A percentile compares a stretch with the other conserved stretches of the same genome.
Conservation (phyloP, 2,888 invertebrate species). For the Choreutis nemorana region DNA sequence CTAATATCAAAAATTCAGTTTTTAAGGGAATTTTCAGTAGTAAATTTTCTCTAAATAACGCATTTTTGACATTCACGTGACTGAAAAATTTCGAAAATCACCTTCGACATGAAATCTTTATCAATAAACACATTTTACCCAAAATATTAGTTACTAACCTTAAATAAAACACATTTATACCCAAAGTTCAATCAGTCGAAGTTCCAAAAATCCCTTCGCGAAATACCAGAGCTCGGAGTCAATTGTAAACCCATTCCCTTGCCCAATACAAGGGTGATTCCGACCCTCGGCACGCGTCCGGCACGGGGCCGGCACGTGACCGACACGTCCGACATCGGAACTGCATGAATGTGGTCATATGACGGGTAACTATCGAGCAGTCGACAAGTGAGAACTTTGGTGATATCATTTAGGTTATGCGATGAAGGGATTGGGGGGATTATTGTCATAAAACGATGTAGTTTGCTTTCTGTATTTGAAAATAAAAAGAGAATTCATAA, state of each 20-base stretch:
- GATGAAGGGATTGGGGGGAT: too few species aligned
- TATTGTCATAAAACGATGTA: neutral
- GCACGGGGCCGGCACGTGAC: conserved; percentile 28
- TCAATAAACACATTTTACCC: too few species aligned
- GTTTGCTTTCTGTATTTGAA: neutral
- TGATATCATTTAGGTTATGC: neutral
- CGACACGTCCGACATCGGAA: conserved; percentile 28
- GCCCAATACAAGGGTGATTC: conserved; percentile 31
- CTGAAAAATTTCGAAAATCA: too few species aligned
- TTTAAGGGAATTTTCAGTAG: too few species aligned
- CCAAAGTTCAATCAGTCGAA: conserved; percentile 1
- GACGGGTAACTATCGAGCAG: conserved; percentile 27
- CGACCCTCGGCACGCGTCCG: conserved; percentile 24
- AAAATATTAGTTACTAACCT: neutral
- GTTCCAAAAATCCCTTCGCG: conserved; percentile 9
- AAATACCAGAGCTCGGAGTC: conserved; percentile 8
- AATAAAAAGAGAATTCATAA: neutral
- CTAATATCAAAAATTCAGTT: too few species aligned
- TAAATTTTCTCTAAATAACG: too few species aligned
- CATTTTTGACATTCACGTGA: too few species aligned
- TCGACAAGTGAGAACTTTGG: conserved; percentile 30
- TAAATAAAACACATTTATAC: conserved; percentile 2
- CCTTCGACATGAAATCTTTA: too few species aligned
- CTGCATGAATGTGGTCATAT: conserved; percentile 27
- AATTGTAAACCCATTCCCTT: conserved; percentile 22